These are phyloP conservation scores for Heliothis virescens DNA, from an alignment of 1,140 invertebrate species.

Conservation along the genomic window DNA sequence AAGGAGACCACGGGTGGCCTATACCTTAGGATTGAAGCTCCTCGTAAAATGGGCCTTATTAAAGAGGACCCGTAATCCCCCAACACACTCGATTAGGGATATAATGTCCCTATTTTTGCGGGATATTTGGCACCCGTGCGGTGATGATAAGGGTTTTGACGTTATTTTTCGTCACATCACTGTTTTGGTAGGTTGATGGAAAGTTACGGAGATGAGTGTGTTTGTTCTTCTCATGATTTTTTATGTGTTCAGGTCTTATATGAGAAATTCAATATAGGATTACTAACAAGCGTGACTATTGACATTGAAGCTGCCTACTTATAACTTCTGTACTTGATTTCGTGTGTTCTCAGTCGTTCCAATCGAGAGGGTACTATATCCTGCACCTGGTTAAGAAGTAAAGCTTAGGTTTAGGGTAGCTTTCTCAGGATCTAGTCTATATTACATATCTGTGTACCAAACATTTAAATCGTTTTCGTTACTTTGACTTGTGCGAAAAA, in stretches of 20 bases:
- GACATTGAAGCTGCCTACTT: too few relatives aligned
- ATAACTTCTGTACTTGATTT: too few relatives aligned
- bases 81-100: conserved; percentile 15
- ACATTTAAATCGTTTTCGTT: too few relatives aligned
- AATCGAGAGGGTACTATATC: too few relatives aligned
- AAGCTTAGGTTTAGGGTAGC: too few relatives aligned
- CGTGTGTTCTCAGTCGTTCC: too few relatives aligned
- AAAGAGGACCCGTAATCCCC: not conserved
- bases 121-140: conserved; percentile 15
- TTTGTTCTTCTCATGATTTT: not conserved
- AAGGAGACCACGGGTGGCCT: conserved; percentile 58
- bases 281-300: too few relatives aligned
- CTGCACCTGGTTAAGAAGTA: too few relatives aligned
- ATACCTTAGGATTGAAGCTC: conserved; percentile 48
- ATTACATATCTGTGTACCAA: too few relatives aligned
- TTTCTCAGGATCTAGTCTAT: too few relatives aligned
- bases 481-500: too few relatives aligned
- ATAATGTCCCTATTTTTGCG: conserved; percentile 13
- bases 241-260: not conserved
- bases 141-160: conserved; percentile 29
- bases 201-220: conserved; percentile 22
- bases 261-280: too few relatives aligned
- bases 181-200: not conserved
- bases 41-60: conserved; percentile 61
- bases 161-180: conserved; percentile 12